phyloP scores from a whole-genome alignment of 1,140 invertebrate species.

The Drosophila orena region DNA sequence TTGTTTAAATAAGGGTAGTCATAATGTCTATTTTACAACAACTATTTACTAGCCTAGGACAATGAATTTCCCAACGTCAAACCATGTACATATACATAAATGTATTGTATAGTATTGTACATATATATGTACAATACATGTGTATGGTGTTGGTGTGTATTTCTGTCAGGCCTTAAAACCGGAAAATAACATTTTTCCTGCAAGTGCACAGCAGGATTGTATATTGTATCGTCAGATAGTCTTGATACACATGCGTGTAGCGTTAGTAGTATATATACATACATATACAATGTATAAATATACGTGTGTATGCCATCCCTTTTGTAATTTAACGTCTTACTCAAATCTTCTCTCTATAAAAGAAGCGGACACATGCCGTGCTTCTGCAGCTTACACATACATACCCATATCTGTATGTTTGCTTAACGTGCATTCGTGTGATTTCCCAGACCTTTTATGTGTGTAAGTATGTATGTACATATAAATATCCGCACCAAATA shows the following conservation, averaged over 20 bases:
- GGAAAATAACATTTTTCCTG: constrained; percentile 2
- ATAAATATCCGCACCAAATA: constrained; percentile 4
- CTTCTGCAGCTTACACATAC: neutral
- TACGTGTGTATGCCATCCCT: constrained; percentile 6
- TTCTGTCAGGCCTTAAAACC: neutral
- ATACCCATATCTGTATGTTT: constrained; percentile 11
- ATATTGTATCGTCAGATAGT: constrained; percentile 19
- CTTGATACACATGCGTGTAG: constrained; percentile 36
- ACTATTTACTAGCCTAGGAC: too few species aligned
- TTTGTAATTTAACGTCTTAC: constrained; percentile 70
- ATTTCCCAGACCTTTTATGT: constrained; percentile 7
- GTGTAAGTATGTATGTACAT: constrained; percentile 7
- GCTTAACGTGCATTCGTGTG: neutral
- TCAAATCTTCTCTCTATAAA: constrained; percentile 59
- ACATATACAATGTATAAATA: too few species aligned
- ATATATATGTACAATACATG: too few species aligned
- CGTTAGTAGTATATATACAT: constrained; percentile 18
- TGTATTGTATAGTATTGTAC: too few species aligned
- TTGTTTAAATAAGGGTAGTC: too few species aligned
- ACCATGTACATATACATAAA: too few species aligned
- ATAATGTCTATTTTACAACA: too few species aligned
- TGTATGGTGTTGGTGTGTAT: too few species aligned
- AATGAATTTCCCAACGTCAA: too few species aligned
- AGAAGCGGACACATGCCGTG: constrained; percentile 21
- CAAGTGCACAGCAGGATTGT: constrained; percentile 22